Evolutionary conservation across 2,888 invertebrate species (phyloP), one percentile per base, ranked within the genome.

Genomic region (Leptothorax acervorum): DNA sequence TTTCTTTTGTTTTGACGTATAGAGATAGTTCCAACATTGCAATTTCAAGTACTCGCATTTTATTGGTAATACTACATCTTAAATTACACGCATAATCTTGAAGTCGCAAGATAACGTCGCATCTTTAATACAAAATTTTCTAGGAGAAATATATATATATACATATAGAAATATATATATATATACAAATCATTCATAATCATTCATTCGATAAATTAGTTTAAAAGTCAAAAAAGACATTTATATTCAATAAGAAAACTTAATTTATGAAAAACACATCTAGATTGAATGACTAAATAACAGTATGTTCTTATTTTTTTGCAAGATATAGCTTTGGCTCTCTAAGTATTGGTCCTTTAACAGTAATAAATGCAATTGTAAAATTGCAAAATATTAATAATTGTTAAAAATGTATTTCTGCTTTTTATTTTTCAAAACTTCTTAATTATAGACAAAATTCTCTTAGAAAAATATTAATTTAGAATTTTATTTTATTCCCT

Each of bases 61-160:
- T 51, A 75, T 65, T 75, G 23, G 3, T 11, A 51, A 39, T 75
- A 15, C 48, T 65, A 65, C 23, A 75, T 15, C 15, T 60, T 48
- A 15, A 75, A 48, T 65, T 63, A 48, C 45, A 65, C 23, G 3
- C 5, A 39, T 18, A 48, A 75, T 9, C 8, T 23, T 15, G 5
- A 35, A 48, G 4, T 71, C 23, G 42, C 42, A 39, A 42, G 15
- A 42, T 31, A 73, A 45, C 2, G 42, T 23, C 23, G 23, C 23
- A 23, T 23, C 23, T 23, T 23, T 23, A 23, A 23, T 23, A 23
- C 23, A 0, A 23, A 23, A 23, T 23, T 23, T 23, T 23, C 23
- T 23, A 23, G 23, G 23, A 23, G 23, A 23, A n/a, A 23, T 23
- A 23, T 23, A 23, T 23, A 23, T 23, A 23, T 23, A 23, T 23